Conservation (phyloP, 2,113 vertebrate genomes). For the Agelaius phoeniceus region DNA sequence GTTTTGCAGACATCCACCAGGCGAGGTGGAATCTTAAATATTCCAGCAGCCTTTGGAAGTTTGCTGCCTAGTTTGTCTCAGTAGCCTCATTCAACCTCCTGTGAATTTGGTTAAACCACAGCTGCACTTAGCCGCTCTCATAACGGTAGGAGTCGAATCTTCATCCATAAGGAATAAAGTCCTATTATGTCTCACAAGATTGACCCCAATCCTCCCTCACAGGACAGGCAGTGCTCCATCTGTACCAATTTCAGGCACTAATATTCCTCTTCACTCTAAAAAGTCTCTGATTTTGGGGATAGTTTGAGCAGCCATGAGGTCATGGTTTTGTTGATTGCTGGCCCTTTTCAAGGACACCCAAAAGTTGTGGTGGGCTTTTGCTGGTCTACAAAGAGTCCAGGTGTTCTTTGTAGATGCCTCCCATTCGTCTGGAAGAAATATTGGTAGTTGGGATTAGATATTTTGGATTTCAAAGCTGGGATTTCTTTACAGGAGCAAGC, state of each 20-base stretch:
- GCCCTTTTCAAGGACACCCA: background rate
- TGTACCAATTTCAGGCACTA: background rate
- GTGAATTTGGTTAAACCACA: background rate
- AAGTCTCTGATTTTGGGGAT: background rate
- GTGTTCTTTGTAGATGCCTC: background rate
- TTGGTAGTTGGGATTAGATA: background rate
- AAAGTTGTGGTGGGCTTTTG: background rate
- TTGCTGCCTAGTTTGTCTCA: background rate
- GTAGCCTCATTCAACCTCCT: background rate
- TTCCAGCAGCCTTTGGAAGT: background rate
- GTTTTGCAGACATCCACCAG: background rate
- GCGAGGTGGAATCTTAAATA: background rate
- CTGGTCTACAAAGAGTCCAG: background rate
- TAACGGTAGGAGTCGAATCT: background rate
- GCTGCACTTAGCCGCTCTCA: background rate
- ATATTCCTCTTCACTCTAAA: background rate
- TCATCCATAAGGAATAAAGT: background rate
- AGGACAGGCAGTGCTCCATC: background rate
- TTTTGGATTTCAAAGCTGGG: background rate
- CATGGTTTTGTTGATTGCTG: background rate
- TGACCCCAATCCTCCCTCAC: slow-evolving; percentile 16
- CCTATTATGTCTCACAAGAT: slow-evolving; percentile 42
- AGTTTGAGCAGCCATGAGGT: background rate
- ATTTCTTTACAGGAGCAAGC: background rate
- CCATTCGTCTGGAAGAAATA: background rate